Evolutionary conservation across 2,888 invertebrate genomes (phyloP).

Genomic region (Dexiosoma caninum): DNA sequence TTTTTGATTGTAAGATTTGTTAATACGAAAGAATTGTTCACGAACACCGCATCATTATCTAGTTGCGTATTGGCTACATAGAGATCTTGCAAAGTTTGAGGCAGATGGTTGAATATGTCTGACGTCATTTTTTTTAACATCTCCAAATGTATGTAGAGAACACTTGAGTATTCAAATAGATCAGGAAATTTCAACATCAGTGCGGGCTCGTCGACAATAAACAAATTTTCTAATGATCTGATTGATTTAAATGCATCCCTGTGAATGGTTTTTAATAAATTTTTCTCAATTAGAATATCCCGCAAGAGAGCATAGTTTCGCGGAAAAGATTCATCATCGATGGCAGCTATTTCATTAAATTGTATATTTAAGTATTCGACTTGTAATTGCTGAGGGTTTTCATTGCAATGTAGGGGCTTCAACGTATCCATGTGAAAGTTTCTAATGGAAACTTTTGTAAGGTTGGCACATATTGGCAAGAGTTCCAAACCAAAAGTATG

Average conservation of each 20-base stretch:
- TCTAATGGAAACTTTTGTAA: constrained; percentile 68
- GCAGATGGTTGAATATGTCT: constrained; percentile 66
- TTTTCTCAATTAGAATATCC: constrained; percentile 66
- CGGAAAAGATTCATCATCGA: constrained; percentile 66
- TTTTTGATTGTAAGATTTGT: constrained; percentile 67
- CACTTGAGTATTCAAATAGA: constrained; percentile 58
- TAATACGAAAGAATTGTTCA: constrained; percentile 65
- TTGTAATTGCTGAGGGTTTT: constrained; percentile 45
- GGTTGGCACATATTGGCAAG: constrained; percentile 70
- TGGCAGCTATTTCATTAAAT: constrained; percentile 70
- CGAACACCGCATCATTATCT: constrained; percentile 54
- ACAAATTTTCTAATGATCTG: constrained; percentile 59
- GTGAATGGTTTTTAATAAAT: constrained; percentile 69
- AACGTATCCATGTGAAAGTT: constrained; percentile 70
- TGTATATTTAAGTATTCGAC: constrained; percentile 64
- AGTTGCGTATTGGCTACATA: constrained; percentile 66
- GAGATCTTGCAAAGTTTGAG: constrained; percentile 67
- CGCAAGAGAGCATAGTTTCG: constrained; percentile 63
- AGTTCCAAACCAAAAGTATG: constrained; percentile 73
- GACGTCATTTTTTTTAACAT: constrained; percentile 65
- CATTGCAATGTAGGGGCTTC: constrained; percentile 67
- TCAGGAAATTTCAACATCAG: constrained; percentile 63
- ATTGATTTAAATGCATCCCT: constrained; percentile 64
- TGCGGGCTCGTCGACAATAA: constrained; percentile 66
- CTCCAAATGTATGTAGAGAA: constrained; percentile 62